These are phyloP conservation scores for Alexandromys fortis DNA, from an alignment of 2,113 vertebrate genomes.

Conservation along the genomic window DNA sequence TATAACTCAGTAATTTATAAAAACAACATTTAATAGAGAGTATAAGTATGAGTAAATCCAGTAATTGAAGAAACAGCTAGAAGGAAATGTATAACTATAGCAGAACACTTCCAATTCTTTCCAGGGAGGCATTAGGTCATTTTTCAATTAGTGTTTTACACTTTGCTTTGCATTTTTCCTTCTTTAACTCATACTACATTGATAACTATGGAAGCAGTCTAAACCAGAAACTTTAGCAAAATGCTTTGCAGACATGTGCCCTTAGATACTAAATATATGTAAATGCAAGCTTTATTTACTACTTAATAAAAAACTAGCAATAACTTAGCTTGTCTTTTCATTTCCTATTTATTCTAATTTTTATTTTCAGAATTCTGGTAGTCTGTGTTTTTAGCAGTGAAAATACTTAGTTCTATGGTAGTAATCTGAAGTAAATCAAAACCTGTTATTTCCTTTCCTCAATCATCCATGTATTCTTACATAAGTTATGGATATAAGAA, in stretches of 20 bases:
- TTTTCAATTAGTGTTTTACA: background rate
- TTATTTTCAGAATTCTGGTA: background rate
- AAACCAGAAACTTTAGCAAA: conserved; percentile 9
- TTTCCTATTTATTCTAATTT: background rate
- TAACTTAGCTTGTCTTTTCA: background rate
- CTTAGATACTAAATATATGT: background rate
- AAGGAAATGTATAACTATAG: background rate
- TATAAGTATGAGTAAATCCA: background rate
- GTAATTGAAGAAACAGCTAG: background rate
- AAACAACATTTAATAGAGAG: background rate
- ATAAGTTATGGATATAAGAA: background rate
- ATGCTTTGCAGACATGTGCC: background rate
- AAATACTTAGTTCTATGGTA: background rate
- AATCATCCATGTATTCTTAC: background rate
- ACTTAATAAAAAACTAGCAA: background rate
- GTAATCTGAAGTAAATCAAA: conserved; percentile 28
- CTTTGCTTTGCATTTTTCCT: background rate
- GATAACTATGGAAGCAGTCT: background rate
- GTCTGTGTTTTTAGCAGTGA: background rate
- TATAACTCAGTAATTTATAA: conserved; percentile 2
- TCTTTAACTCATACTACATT: background rate
- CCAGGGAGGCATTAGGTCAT: background rate
- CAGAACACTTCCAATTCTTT: background rate
- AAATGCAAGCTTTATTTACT: background rate
- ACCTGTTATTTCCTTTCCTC: background rate